Percentiles rank a stretch among this genome's conserved stretches.
Evolutionary conservation across 2,888 invertebrate species (phyloP).

Genomic region (Drosophila ezoana): DNA sequence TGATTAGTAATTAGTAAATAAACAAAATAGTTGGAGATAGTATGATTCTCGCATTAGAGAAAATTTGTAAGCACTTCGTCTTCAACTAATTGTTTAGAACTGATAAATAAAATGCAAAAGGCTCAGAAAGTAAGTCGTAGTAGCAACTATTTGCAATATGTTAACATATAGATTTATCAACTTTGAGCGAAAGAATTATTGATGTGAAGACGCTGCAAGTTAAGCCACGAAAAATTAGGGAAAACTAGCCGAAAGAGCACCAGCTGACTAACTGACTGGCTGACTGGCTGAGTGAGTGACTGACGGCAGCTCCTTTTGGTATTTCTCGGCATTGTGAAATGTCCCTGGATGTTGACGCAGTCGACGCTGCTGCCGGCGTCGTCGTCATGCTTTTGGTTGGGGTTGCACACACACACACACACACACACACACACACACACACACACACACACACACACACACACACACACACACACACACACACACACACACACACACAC

Average conservation of each 20-base stretch:
- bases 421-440: background rate
- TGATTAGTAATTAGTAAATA: too few species aligned
- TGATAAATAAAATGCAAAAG: too few species aligned
- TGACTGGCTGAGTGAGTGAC: constrained; percentile 14
- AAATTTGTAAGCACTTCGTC: too few species aligned
- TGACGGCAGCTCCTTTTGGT: constrained; percentile 48
- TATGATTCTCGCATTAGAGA: too few species aligned
- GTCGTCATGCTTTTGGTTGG: constrained; percentile 13
- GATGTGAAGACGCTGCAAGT: too few species aligned
- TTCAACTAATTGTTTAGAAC: too few species aligned
- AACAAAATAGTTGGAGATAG: too few species aligned
- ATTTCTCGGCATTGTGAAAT: constrained; percentile 44
- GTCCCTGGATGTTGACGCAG: constrained; percentile 50
- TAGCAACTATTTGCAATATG: too few species aligned
- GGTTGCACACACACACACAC: constrained; percentile 5
- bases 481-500: background rate
- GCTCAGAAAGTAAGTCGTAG: too few species aligned
- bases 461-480: constrained; percentile 2
- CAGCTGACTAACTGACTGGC: constrained; percentile 6
- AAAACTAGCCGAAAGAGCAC: constrained; percentile 21
- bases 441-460: background rate
- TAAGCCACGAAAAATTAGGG: background rate
- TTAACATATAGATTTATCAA: too few species aligned
- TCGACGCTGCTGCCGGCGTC: constrained; percentile 12
- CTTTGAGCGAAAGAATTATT: too few species aligned